These are phyloP conservation scores for Rhipidura dahli DNA, from an alignment of 2,113 vertebrate genomes.

Conservation along the genomic window DNA sequence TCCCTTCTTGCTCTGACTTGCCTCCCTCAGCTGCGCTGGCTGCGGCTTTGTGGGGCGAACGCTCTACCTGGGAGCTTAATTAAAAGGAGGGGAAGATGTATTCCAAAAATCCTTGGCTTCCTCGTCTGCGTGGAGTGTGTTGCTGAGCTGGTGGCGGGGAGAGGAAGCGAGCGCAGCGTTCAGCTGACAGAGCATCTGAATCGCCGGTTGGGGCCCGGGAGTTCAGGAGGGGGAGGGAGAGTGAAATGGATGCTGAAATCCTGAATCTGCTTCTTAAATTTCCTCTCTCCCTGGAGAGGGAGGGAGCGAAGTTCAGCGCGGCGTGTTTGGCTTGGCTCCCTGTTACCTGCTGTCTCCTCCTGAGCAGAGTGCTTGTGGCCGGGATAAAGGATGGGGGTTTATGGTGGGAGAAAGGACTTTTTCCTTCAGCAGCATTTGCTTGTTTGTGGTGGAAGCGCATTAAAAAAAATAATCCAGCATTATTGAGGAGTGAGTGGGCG, in stretches of 20 bases:
- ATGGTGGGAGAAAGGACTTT: neutral
- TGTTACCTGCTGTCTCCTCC: conserved; percentile 2
- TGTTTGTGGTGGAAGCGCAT: conserved; percentile 38
- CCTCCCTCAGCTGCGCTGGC: neutral
- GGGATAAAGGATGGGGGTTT: neutral
- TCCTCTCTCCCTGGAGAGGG: neutral
- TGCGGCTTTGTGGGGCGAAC: neutral
- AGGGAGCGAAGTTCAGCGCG: neutral
- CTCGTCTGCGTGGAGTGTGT: neutral
- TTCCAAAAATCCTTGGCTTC: neutral
- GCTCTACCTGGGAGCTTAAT: neutral
- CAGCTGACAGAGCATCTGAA: conserved; percentile 15
- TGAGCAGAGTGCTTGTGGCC: neutral
- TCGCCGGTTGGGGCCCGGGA: neutral
- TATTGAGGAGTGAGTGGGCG: conserved; percentile 46
- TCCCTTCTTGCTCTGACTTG: conserved; percentile 29
- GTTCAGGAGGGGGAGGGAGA: conserved; percentile 6
- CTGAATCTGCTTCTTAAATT: conserved; percentile 41
- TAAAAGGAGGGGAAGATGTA: neutral
- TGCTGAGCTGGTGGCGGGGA: conserved; percentile 14
- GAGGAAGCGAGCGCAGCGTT: neutral
- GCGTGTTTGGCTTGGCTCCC: neutral
- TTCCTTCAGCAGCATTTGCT: conserved; percentile 4
- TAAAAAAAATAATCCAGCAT: conserved; percentile 23
- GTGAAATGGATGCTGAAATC: conserved; percentile 1